Evolutionary conservation across 1,140 invertebrate genomes (phyloP).

Genomic region (Drosophila dunni): DNA sequence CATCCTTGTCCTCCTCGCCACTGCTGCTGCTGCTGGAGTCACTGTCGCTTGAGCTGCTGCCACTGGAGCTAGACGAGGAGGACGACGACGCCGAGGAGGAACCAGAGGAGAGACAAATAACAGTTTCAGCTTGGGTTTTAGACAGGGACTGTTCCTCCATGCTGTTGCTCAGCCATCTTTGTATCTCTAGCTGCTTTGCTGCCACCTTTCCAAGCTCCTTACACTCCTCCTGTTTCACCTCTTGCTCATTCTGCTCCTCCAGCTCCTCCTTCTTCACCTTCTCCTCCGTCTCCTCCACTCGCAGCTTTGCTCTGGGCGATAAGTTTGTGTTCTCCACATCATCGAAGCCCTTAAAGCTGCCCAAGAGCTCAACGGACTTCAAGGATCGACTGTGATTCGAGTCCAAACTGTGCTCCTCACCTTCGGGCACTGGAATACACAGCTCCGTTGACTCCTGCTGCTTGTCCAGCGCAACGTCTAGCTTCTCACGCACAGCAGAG

Average conservation of each 20-base stretch:
- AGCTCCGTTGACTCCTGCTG: background rate
- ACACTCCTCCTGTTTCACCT: too few species aligned
- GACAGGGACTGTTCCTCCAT: slow-evolving; percentile 19
- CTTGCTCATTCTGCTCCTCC: too few species aligned
- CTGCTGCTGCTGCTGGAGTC: slow-evolving; percentile 42
- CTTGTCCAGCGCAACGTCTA: background rate
- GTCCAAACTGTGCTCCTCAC: slow-evolving; percentile 14
- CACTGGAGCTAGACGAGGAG: slow-evolving; percentile 51
- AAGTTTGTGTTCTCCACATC: slow-evolving; percentile 66
- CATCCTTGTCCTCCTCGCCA: slow-evolving; percentile 30
- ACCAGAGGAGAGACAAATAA: slow-evolving; percentile 39
- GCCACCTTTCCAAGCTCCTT: too few species aligned
- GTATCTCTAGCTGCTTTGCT: slow-evolving; percentile 55
- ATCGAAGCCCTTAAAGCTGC: slow-evolving; percentile 67
- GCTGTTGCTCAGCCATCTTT: slow-evolving; percentile 58
- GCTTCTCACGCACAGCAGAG: slow-evolving; percentile 41
- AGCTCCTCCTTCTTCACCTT: too few species aligned
- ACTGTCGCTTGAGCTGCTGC: slow-evolving; percentile 46
- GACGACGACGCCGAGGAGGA: slow-evolving; percentile 14
- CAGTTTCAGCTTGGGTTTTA: background rate
- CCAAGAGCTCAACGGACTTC: slow-evolving; percentile 57
- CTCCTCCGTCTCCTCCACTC: slow-evolving; percentile 3
- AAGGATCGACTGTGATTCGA: slow-evolving; percentile 33
- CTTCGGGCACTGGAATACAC: background rate
- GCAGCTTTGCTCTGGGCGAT: slow-evolving; percentile 55